Evolutionary conservation across 2,113 vertebrate genomes (phyloP), one percentile per base, ranked within the genome.

Genomic region (Oryzias javanicus): DNA sequence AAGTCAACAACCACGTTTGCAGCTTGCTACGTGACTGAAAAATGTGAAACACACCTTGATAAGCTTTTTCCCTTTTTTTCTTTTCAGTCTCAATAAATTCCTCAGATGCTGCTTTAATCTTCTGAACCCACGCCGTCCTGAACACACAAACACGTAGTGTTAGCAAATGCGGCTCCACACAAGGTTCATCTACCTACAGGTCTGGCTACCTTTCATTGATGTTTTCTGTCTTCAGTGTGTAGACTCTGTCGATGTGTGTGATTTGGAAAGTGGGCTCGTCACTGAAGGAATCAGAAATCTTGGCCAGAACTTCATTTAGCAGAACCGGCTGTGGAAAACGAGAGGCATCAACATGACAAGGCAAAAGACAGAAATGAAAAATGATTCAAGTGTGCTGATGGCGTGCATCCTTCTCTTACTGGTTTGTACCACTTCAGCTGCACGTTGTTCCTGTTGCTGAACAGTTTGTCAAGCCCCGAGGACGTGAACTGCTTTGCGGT

Each of bases 81-180:
- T 96, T 97, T 72, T 99, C 97, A 0, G 91, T 98, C 79, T 97
- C 94, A 0, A 99, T 91, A 74, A 94, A 98, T 19, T 94, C 92
- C 81, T 99, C 97, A 0, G 97, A 98, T 0, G 95, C 95, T 0
- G 89, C 91, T 84, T 98, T 99, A 83, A 98, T 96, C 85, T 98
- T 99, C 89, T 99, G 97, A 74, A 98, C 94, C 97, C 97, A 99
- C 44, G 96, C 93, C 3, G 95, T 98, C 73, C 97, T 98, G 69
- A 35, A 50, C 54, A 75, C 13, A 75, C 16, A 35, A 6, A 48
- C 17, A 52, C 19, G 55, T 10, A 57, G 27, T 5, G 15, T 53
- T 54, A 0, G 29, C 50, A 48, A 49, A 52, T 25, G 27, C 10
- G 3, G 35, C 20, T 22, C 24, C 15, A 40, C 10, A 53, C 14